Conservation (phyloP, 2,888 invertebrate genomes). For the Crematogaster levior region DNA sequence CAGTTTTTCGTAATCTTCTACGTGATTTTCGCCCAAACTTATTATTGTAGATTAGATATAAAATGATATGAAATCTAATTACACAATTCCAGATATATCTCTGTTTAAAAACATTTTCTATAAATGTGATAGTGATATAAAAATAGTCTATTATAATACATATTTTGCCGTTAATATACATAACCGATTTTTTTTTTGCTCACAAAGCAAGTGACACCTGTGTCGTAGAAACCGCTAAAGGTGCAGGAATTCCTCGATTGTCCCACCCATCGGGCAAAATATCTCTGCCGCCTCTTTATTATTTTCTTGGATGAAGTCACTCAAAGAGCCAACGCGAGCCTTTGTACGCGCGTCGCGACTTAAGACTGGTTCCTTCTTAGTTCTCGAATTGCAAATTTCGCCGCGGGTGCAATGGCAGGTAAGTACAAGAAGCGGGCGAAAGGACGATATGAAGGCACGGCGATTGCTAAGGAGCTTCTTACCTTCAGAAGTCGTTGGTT, state of each 20-base stretch:
- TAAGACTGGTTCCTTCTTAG: slow-evolving; percentile 51
- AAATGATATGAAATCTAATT: too few species aligned
- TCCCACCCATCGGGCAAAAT: slow-evolving; percentile 14
- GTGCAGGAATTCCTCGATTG: background rate
- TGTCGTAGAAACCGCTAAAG: background rate
- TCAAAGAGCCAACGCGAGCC: slow-evolving; percentile 32
- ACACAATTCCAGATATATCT: background rate
- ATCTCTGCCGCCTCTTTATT: slow-evolving; percentile 42
- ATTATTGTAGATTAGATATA: too few species aligned
- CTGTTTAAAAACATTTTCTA: too few species aligned
- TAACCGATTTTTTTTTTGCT: background rate
- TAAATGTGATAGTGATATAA: too few species aligned
- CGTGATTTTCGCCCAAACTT: background rate
- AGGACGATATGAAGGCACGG: slow-evolving; percentile 23
- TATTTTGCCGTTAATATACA: background rate
- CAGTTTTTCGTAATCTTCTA: slow-evolving; percentile 3
- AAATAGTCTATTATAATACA: background rate
- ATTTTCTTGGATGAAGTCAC: slow-evolving; percentile 21
- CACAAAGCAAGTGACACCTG: background rate
- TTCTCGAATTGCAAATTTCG: slow-evolving; percentile 80
- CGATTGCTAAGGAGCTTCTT: slow-evolving; percentile 53
- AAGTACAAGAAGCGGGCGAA: slow-evolving; percentile 50
- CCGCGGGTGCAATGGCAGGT: slow-evolving; percentile 78
- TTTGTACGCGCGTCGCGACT: slow-evolving; percentile 48
- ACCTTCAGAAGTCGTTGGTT: slow-evolving; percentile 51